Base-by-base conservation (phyloP, 2,797 vertebrate species). In the Aselliscus stoliczkanus region DNA sequence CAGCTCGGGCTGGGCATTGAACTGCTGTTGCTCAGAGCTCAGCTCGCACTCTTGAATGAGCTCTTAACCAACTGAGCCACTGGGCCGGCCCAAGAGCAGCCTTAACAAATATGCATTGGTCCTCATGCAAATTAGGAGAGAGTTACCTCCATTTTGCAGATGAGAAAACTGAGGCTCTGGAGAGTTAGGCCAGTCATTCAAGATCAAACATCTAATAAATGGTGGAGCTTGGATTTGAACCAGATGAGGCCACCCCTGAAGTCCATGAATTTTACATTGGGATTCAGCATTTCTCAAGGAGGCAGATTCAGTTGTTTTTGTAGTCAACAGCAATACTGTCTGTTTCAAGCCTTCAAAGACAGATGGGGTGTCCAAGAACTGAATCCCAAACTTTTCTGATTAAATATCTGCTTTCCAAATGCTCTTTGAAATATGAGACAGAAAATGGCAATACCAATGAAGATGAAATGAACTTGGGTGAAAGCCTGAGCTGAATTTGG, bases 401-500 rank as follows among this genome's bases (percentile, higher is more conserved):
- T 98, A 97, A 96, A 96, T 93, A 98, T 97, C 95, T 97, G 92
- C 97, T 97, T 96, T 95, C 95, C 97, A 96, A 90, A 97, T 0
- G 0, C 92, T 95, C 96, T 97, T 96, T 95, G 95, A 87, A 44
- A 85, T 80, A 94, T 97, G 96, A 97, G 97, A 94, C 94, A 93
- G 97, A 96, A 98, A 95, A 94, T 93, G 96, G 97, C 81, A 93
- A 94, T 91, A 97, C 58, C 96, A 98, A 96, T 75, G 81, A 97
- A 97, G 98, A 98, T 96, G 96, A 98, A 98, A 98, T 83, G 97
- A 98, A 96, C 97, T 95, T 65, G 0, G 1, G 95, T 47, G 13
- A 93, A 96, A 98, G 96, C 97, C 97, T 97, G 98, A 98, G 96
- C 85, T 96, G 98, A 97, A 98, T 98, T 97, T 97, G 93, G 96